Conservation (phyloP, 2,888 invertebrate species). For the Plebejus melissa region DNA sequence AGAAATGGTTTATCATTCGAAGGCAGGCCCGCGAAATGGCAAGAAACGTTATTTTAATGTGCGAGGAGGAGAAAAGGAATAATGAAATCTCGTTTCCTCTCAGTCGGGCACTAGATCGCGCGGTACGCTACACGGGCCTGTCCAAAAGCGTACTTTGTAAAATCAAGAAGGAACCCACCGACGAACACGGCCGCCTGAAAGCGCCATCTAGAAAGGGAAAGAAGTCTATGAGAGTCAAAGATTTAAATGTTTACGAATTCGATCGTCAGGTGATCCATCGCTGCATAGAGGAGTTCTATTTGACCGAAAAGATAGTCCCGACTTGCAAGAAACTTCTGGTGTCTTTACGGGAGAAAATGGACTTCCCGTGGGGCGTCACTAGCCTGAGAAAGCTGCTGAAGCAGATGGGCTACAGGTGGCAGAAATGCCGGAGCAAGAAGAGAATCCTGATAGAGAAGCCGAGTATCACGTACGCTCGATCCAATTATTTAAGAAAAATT, state of each 20-base stretch:
- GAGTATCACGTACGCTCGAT: not conserved
- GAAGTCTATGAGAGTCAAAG: not conserved
- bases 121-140: not conserved
- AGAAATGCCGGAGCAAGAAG: not conserved
- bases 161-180: not conserved
- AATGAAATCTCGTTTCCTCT: not conserved
- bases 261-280: not conserved
- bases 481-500: not conserved
- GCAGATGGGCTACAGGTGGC: not conserved
- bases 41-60: not conserved
- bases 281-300: not conserved
- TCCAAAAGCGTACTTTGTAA: not conserved
- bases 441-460: not conserved
- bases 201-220: not conserved
- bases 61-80: not conserved
- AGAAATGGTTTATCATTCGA: not conserved
- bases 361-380: not conserved
- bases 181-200: not conserved
- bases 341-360: not conserved
- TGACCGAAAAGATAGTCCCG: not conserved
- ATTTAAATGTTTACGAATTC: not conserved
- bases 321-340: not conserved
- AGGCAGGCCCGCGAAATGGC: constrained; percentile 5
- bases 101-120: not conserved
- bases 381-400: constrained; percentile 1